Percentiles rank a stretch among this genome's conserved stretches.
Conservation (phyloP, 2,888 invertebrate genomes). For the Pyrochroa serraticornis region DNA sequence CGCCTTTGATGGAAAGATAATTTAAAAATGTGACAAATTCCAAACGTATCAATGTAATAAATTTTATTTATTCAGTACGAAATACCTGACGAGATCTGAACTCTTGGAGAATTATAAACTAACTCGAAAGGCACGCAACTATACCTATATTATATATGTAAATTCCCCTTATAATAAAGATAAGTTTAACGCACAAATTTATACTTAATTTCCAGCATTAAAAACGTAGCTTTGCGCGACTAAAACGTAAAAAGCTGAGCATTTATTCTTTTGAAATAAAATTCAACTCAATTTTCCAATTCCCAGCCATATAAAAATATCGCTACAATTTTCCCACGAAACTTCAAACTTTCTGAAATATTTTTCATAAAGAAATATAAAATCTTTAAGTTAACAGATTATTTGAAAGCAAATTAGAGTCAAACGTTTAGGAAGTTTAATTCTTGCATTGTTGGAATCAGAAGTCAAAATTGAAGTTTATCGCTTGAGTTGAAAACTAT, state of each 20-base stretch:
- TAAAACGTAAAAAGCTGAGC: not conserved
- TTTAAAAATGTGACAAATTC: not conserved
- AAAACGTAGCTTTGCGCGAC: not conserved
- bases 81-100: constrained; percentile 8
- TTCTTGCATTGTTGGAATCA: too few relatives aligned
- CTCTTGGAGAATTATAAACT: constrained; percentile 10
- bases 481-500: too few relatives aligned
- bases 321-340: too few relatives aligned
- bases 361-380: not conserved
- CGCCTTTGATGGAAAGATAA: too few relatives aligned
- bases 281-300: too few relatives aligned
- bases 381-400: too few relatives aligned
- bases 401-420: not conserved
- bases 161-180: constrained; percentile 23
- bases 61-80: constrained; percentile 5
- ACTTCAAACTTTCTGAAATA: too few relatives aligned
- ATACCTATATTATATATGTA: constrained; percentile 17
- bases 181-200: constrained; percentile 22
- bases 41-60: constrained; percentile 9
- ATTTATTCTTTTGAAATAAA: too few relatives aligned
- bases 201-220: constrained; percentile 18
- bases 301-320: too few relatives aligned
- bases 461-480: too few relatives aligned
- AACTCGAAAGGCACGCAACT: constrained; percentile 21
- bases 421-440: not conserved